A percentile compares a stretch with the other conserved stretches of the same genome.
Evolutionary conservation across 1,140 invertebrate species (phyloP).

Genomic region (Drosophila pachea): DNA sequence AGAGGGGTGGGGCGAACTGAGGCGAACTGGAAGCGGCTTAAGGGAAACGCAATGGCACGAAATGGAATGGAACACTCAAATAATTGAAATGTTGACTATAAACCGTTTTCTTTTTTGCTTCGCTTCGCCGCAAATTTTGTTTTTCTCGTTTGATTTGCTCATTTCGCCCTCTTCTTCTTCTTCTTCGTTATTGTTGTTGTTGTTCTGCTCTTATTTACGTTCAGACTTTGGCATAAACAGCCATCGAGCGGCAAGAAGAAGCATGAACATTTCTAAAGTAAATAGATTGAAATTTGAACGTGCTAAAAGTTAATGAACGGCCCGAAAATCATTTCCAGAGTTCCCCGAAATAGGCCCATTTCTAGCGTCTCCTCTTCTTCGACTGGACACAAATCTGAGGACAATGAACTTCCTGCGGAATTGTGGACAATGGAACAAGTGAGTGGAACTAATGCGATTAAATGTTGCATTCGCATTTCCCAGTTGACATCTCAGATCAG

Average conservation of each 20-base stretch:
- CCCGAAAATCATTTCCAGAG: slow-evolving; percentile 62
- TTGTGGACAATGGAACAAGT: slow-evolving; percentile 10
- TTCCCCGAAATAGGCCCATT: slow-evolving; percentile 15
- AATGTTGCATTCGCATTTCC: not conserved
- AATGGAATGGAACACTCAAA: slow-evolving; percentile 12
- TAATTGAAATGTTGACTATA: slow-evolving; percentile 30
- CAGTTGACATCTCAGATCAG: not conserved
- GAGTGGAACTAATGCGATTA: not conserved
- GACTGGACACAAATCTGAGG: not conserved
- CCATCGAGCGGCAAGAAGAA: not conserved
- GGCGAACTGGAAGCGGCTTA: no score
- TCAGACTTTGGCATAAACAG: slow-evolving; percentile 33
- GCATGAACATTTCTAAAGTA: slow-evolving; percentile 46
- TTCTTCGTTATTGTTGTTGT: not conserved
- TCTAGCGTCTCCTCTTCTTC: not conserved
- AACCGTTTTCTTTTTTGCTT: slow-evolving; percentile 9
- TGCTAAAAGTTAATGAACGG: slow-evolving; percentile 63
- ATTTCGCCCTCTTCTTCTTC: slow-evolving; percentile 1
- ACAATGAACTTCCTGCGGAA: slow-evolving; percentile 17
- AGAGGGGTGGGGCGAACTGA: no score
- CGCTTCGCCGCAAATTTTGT: not conserved
- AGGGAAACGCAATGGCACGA: slow-evolving; percentile 4
- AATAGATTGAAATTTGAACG: slow-evolving; percentile 65
- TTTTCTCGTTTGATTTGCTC: not conserved
- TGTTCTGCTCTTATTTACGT: slow-evolving; percentile 10